Base-by-base conservation (phyloP, 2,113 vertebrate genomes). In the Monarcha castaneiventris region DNA sequence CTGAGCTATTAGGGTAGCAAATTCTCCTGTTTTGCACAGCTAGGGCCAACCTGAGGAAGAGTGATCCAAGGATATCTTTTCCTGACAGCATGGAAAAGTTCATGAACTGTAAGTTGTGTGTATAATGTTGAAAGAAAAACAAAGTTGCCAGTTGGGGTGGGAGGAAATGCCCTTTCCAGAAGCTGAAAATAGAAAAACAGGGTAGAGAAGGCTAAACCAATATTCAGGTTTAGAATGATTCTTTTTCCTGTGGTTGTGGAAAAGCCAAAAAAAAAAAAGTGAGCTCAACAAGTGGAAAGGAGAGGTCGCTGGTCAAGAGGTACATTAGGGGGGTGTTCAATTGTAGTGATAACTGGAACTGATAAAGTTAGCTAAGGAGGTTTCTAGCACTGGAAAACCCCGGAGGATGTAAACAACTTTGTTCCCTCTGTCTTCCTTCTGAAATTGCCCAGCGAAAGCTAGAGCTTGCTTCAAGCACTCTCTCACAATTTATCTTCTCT, bases 261-360 rank as follows among this genome's bases (percentile, higher is more conserved):
- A 84, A 33, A 37, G 21, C 3, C 0, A 5, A 32, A 59, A 54
- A 54, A 43, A 43, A 54, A 56, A 32, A 43, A 35, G 4, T 6
- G 27, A 67, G 61, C 52, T 52, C 8, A 16, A 64, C 33, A 81
- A n/a, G 26, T n/a, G n/a, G 22, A 89, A 92, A 52, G 43, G 55
- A 83, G 59, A 93, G 93, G 80, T 95, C 83, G 41, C 23, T 97
- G 84, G 80, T 94, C 84, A 94, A 92, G 93, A 95, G 58, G 44
- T 72, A 43, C 51, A 43, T 54, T 93, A 69, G 26, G 25, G 25
- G 26, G 18, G 89, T 90, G 56, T 87, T 94, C 81, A 95, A n/a
- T 66, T 83, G 62, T 44, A 44, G 51, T 75, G 89, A 73, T 66
- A 94, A 84, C 49, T 87, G 72, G 18, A 95, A 66, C 59, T 80